These are phyloP conservation scores for Eufriesea mexicana DNA, from an alignment of 1,140 invertebrate species.

Conservation along the genomic window DNA sequence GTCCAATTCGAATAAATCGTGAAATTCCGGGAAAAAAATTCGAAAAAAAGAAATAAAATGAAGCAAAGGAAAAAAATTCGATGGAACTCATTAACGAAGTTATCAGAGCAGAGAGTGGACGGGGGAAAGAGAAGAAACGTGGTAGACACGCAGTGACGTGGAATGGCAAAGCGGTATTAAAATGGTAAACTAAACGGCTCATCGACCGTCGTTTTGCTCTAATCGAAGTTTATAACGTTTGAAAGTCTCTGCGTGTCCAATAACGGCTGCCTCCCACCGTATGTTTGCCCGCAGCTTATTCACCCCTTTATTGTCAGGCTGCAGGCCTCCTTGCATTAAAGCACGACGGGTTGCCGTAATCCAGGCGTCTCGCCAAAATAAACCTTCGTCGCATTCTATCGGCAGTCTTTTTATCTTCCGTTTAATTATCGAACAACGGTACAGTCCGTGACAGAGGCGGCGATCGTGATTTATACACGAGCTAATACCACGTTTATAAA, in stretches of 20 bases:
- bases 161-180: conserved; percentile 4
- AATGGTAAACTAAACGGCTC: neutral
- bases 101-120: neutral
- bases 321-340: conserved; percentile 48
- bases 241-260: conserved; percentile 14
- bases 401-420: conserved; percentile 35
- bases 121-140: neutral
- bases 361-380: conserved; percentile 48
- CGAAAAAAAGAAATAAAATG: neutral
- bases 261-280: conserved; percentile 22
- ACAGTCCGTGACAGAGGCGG: neutral
- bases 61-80: neutral
- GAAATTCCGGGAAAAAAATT: too few species aligned
- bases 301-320: conserved; percentile 48
- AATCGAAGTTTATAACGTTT: conserved; percentile 26
- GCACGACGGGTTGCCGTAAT: conserved; percentile 53
- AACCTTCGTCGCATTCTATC: conserved; percentile 36
- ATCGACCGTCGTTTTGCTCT: neutral
- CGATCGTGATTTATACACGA: neutral
- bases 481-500: too few species aligned
- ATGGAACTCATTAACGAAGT: neutral
- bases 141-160: neutral
- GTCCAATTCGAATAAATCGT: neutral
- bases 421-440: conserved; percentile 43
- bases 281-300: conserved; percentile 43